Evolutionary conservation across 2,113 vertebrate genomes (phyloP), one percentile per base, ranked within the genome.

Genomic region (Etheostoma spectabile): DNA sequence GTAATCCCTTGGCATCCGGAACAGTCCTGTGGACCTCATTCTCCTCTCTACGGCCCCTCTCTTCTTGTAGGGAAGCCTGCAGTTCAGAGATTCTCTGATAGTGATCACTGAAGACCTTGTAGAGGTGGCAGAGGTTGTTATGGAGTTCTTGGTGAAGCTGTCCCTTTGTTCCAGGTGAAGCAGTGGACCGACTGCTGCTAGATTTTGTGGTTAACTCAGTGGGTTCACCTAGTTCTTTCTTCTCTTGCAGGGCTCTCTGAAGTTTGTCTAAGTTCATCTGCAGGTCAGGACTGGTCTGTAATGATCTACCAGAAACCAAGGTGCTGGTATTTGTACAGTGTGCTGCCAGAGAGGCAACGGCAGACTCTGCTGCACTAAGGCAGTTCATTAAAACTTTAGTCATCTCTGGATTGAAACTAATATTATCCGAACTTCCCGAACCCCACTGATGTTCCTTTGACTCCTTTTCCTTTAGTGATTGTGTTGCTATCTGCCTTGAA

Each of bases 251-350:
- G 6, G 86, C 91, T 38, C 30, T 72, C 48, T 92, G 91, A 62
- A 96, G 93, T 68, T 86, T 83, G 49, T 94, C 91, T 51, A 96
- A 84, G 59, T 92, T 80, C 6, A 66, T 79, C 49, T 92, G 82
- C 21, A 95, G 83, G 19, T 92, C 87, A 11, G 73, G 8, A 59
- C 18, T 65, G 6, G 51, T 69, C 35, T 56, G 74, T 30, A 88
- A 76, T 21, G 80, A 64, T 35, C 63, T 72, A 22, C 45, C 63
- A 69, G 84, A 68, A 22, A 74, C 35, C 1, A 33, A 42, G 1
- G 78, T 52, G 63, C 70, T 46, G 8, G 46, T 56, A 8, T 83
- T 78, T 48, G 83, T 83, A 30, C 89, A 92, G 79, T 89, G 85
- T 19, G 84, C 91, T n/a, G 89, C 70, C 45, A 95, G 77, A 68